Base-by-base conservation (phyloP, 2,888 invertebrate species). In the Agonopterix alstromeriana region DNA sequence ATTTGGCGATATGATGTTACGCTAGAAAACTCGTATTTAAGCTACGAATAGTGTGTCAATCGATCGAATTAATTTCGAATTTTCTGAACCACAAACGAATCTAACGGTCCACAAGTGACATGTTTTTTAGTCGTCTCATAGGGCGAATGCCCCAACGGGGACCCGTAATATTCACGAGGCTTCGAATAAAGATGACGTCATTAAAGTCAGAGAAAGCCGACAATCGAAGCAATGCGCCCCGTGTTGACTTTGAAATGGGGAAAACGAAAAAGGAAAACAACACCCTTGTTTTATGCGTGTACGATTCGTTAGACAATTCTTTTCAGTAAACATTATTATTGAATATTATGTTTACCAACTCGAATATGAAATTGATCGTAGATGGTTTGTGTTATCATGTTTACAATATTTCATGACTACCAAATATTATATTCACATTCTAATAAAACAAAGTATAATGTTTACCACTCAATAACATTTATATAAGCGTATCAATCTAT, bases 281-380 rank as follows among this genome's bases (percentile, higher is more conserved):
- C 48, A 56, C 57, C 57, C 59, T 65, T 65, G 65, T 72, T 74
- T 70, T 65, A 63, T 57, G 61, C 55, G 65, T 65, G 60, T 61
- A 67, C 66, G 70, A 68, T 71, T 73, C 67, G 65, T 73, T 71
- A 67, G 67, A 60, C 70, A 58, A 73, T 68, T 63, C 63, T 60
- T 64, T 67, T 63, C 64, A 64, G 69, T 63, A 69, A 77, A 78
- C 70, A 68, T 61, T 67, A 69, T 70, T 68, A 67, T 54, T 45
- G 49, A 52, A 48, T 55, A 54, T 56, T 54, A 48, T 49, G 49
- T 44, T 35, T 47, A 45, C 48, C 27, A 45, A 49, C 47, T 58
- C 54, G 57, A 57, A 62, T 57, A 55, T 57, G 57, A 56, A 63
- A 58, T 60, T 57, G 57, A 47, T 53, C 48, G 47, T 11, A 35